Percentiles rank a stretch among this genome's conserved stretches.
Evolutionary conservation across 1,140 invertebrate genomes (phyloP).

Genomic region (Aphaenogaster floridana): DNA sequence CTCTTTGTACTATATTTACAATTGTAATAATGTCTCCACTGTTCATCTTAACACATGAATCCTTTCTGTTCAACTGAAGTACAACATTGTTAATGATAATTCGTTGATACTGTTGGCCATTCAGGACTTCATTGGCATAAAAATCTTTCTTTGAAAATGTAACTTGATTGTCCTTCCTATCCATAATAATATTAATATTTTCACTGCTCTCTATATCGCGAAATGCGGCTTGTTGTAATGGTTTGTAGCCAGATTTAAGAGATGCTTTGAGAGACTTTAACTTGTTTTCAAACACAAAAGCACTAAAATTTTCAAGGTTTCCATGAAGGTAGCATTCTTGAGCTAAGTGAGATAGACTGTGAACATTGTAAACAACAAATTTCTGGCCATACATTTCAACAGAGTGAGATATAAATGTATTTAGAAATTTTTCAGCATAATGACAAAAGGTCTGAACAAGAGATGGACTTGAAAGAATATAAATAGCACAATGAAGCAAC

Average conservation of each 20-base stretch:
- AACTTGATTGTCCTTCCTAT: background rate
- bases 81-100: background rate
- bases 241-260: background rate
- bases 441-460: background rate
- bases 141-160: background rate
- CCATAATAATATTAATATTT: conserved; percentile 6
- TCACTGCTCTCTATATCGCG: background rate
- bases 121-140: background rate
- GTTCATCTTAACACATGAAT: background rate
- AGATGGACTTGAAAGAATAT: background rate
- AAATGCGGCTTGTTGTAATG: background rate
- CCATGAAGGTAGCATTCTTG: background rate
- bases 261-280: background rate
- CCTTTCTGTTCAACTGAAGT: background rate
- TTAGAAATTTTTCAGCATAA: background rate
- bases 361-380: background rate
- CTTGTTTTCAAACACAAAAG: background rate
- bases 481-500: background rate
- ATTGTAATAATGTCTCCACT: background rate
- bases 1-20: conserved; percentile 12
- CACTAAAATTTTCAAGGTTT: background rate
- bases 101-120: background rate
- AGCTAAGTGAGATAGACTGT: background rate
- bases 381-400: background rate
- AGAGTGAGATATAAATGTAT: background rate